Evolutionary conservation across 2,888 invertebrate genomes (phyloP).

Genomic region (Pimpla rufipes): DNA sequence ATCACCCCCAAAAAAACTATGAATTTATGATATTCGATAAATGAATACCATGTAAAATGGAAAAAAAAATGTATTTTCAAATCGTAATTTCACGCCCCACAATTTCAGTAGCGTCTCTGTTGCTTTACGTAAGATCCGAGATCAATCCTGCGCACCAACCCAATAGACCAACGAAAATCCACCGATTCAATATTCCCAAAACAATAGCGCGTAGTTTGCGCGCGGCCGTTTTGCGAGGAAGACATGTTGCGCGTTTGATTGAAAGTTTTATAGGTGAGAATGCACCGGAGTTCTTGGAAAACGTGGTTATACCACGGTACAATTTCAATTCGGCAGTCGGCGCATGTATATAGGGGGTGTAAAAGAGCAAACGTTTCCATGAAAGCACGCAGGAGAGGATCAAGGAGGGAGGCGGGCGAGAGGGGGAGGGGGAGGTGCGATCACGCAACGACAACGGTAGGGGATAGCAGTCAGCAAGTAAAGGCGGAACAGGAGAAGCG

Average conservation of each 20-base stretch:
- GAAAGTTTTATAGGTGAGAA: slow-evolving; percentile 59
- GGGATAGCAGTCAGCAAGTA: slow-evolving; percentile 34
- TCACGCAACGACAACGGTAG: slow-evolving; percentile 48
- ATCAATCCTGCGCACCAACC: neutral
- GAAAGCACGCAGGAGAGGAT: neutral
- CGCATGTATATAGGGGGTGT: slow-evolving; percentile 46
- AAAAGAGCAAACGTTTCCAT: slow-evolving; percentile 63
- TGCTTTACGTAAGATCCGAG: neutral
- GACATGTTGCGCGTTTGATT: slow-evolving; percentile 41
- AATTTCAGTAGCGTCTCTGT: neutral
- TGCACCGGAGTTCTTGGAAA: slow-evolving; percentile 34
- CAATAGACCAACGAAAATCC: neutral
- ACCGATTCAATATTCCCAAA: slow-evolving; percentile 14
- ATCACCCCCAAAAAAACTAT: no score
- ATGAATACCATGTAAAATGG: neutral
- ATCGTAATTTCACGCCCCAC: neutral
- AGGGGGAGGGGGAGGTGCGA: slow-evolving; percentile 29
- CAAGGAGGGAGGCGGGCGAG: neutral
- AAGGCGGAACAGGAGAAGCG: slow-evolving; percentile 25
- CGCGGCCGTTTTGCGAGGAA: neutral
- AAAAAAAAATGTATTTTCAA: neutral
- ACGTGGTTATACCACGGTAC: slow-evolving; percentile 48
- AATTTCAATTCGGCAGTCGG: slow-evolving; percentile 60
- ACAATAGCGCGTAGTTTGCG: neutral
- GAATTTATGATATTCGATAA: no score